Conservation (phyloP, 2,888 invertebrate species). For the Melinaea marsaeus region DNA sequence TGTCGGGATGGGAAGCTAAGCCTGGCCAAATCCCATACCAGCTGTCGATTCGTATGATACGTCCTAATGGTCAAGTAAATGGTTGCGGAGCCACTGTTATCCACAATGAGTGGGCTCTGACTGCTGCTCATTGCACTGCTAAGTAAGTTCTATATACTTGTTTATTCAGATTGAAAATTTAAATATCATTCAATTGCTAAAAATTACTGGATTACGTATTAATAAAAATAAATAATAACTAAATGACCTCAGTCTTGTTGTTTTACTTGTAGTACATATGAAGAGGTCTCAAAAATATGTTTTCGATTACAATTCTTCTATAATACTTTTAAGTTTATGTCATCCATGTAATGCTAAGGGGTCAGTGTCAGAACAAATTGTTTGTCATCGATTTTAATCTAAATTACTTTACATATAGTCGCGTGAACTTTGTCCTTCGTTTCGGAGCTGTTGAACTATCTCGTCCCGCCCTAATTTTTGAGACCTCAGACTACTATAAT, state of each 20-base stretch:
- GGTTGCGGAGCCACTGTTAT: constrained; percentile 55
- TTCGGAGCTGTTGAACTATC: constrained; percentile 49
- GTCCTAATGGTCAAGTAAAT: constrained; percentile 39
- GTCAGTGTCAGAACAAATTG: too few relatives aligned
- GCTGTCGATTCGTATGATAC: constrained; percentile 55
- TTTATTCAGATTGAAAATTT: background rate
- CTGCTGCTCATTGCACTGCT: constrained; percentile 54
- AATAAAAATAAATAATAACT: too few relatives aligned
- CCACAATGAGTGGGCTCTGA: constrained; percentile 29
- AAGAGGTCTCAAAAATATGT: too few relatives aligned
- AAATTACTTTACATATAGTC: constrained; percentile 36
- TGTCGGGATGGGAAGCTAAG: constrained; percentile 61
- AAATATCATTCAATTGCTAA: too few relatives aligned
- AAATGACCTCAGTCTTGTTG: too few relatives aligned
- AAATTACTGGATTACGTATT: too few relatives aligned
- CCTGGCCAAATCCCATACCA: constrained; percentile 57
- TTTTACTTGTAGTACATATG: too few relatives aligned
- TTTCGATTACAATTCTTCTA: too few relatives aligned
- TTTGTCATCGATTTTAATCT: too few relatives aligned
- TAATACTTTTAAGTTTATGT: too few relatives aligned
- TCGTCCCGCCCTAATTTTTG: constrained; percentile 45
- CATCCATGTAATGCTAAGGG: too few relatives aligned
- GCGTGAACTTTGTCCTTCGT: constrained; percentile 47
- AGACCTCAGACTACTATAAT: constrained; percentile 51
- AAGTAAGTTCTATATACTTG: constrained; percentile 33